Conservation (phyloP, 2,113 vertebrate genomes). For the Syngnathoides biaculeatus region DNA sequence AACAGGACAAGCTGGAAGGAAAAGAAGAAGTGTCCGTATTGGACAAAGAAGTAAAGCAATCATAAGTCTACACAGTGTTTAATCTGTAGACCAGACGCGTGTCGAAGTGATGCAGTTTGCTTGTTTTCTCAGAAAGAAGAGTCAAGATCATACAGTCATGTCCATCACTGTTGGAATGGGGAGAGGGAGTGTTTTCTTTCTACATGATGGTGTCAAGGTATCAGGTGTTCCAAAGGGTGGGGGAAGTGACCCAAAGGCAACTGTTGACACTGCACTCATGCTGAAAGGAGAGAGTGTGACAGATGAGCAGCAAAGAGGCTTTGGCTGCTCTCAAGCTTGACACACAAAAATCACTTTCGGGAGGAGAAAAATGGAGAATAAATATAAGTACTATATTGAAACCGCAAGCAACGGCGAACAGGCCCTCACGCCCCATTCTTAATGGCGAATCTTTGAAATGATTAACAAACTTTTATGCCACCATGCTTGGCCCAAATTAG, state of each 20-base stretch:
- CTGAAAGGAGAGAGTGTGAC: constrained; percentile 40
- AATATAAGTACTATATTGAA: not conserved
- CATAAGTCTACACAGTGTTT: no score
- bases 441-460: not conserved
- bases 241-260: constrained; percentile 23
- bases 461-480: no score
- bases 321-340: constrained; percentile 17
- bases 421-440: not conserved
- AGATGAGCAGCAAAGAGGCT: constrained; percentile 35
- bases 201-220: not conserved
- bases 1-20: no score
- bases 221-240: constrained; percentile 19
- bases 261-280: constrained; percentile 9
- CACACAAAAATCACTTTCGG: constrained; percentile 2
- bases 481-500: no score
- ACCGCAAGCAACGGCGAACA: not conserved
- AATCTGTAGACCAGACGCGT: no score
- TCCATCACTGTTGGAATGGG: not conserved
- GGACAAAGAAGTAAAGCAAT: no score
- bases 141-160: not conserved
- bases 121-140: not conserved
- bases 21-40: no score
- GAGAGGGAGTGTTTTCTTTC: not conserved
- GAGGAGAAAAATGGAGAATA: not conserved
- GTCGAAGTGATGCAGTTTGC: not conserved